A percentile compares a stretch with the other conserved stretches of the same genome.
These are phyloP conservation scores for Gephyroberyx darwinii DNA, from an alignment of 2,797 vertebrate genomes.

Conservation along the genomic window DNA sequence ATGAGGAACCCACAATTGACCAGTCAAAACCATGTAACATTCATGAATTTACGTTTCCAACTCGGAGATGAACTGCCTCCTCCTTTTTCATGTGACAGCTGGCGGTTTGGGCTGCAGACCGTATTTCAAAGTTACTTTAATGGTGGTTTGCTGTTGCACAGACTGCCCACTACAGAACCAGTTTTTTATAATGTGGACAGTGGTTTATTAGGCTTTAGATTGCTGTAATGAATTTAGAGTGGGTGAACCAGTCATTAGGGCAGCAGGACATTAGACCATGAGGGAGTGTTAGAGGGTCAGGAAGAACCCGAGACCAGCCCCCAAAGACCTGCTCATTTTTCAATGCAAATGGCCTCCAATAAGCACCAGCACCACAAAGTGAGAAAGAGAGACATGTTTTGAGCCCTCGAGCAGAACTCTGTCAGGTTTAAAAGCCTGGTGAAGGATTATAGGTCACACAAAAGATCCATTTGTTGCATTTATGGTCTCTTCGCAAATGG, in stretches of 20 bases:
- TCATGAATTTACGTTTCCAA: background rate
- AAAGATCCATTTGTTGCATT: conserved; percentile 31
- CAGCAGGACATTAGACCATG: conserved; percentile 57
- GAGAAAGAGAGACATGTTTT: conserved; percentile 40
- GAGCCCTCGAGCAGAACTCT: conserved; percentile 12
- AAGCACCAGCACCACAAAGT: conserved; percentile 48
- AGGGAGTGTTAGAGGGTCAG: conserved; percentile 45
- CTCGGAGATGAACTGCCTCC: background rate
- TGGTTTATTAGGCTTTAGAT: conserved; percentile 24
- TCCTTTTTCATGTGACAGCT: conserved; percentile 25
- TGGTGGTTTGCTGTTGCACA: background rate
- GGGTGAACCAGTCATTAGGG: conserved; percentile 29
- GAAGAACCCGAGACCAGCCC: conserved; percentile 39
- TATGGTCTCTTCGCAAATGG: conserved; percentile 4
- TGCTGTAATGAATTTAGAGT: conserved; percentile 34
- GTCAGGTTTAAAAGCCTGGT: conserved; percentile 31
- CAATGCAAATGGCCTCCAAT: conserved; percentile 66
- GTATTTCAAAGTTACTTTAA: conserved; percentile 28
- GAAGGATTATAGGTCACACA: conserved; percentile 48
- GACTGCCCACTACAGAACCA: no score
- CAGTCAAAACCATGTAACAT: conserved; percentile 10
- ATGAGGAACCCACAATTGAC: conserved; percentile 19
- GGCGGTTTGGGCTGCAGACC: conserved; percentile 9
- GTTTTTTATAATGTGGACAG: conserved; percentile 14
- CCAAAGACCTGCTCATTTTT: conserved; percentile 63